These are phyloP conservation scores for Tupaia chinensis DNA, from an alignment of 2,113 vertebrate species.

Conservation along the genomic window DNA sequence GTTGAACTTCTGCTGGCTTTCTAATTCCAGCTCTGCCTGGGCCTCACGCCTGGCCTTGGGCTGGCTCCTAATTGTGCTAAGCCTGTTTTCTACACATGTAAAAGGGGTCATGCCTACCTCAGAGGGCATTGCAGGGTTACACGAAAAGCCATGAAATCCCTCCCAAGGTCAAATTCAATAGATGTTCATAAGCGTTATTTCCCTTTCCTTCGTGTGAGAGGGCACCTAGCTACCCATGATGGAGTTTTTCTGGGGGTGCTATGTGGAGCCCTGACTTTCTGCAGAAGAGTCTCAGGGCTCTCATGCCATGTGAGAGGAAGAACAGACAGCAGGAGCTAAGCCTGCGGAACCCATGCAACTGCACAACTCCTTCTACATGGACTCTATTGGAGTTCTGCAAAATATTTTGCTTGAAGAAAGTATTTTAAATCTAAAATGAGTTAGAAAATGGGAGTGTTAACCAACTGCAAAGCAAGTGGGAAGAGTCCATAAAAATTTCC, in stretches of 20 bases:
- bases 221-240: not conserved
- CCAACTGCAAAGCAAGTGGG: not conserved
- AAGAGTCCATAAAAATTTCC: not conserved
- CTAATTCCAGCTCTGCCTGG: conserved; percentile 54
- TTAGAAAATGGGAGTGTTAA: not conserved
- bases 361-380: not conserved
- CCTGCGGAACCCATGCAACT: no score
- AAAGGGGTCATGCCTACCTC: conserved; percentile 12
- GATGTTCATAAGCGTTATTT: not conserved
- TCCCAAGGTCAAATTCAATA: not conserved
- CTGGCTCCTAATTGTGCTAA: conserved; percentile 46
- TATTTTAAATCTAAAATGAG: conserved; percentile 11
- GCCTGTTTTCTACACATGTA: not conserved
- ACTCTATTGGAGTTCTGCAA: not conserved
- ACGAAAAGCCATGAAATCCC: conserved; percentile 28
- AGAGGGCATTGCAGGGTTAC: conserved; percentile 6
- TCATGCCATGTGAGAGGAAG: not conserved
- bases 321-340: not conserved
- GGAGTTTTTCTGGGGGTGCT: not conserved
- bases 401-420: not conserved
- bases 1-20: conserved; percentile 61
- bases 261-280: not conserved
- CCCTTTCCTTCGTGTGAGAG: not conserved
- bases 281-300: not conserved
- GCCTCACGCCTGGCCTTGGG: not conserved